Evolutionary conservation across 2,888 invertebrate genomes (phyloP), one percentile per base, ranked within the genome.

Genomic region (Athalia circularis): DNA sequence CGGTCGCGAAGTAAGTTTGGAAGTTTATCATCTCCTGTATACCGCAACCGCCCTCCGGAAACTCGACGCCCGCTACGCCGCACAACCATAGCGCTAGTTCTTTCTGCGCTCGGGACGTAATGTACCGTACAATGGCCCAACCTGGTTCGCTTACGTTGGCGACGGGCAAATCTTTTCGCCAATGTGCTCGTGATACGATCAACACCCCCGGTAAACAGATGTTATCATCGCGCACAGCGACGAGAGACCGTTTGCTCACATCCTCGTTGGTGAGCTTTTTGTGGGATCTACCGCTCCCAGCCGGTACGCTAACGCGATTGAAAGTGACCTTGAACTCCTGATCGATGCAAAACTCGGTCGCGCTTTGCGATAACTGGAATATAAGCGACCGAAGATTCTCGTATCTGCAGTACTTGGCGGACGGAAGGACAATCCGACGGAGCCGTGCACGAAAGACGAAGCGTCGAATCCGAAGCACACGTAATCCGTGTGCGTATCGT

Each of bases 21-120:
- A 79, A 79, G 11, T 29, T 47, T 5, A 43, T 9, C 6, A 77
- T 64, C 11, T 79, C 67, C 8, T 4, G 3, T 6, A 77, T 9
- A 13, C 64, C 64, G 5, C 64, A 64, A 8, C 64, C 45, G 11
- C 11, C 5, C 29, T 11, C 43, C 4, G 64, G 64, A 8, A 64
- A 43, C 9, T 64, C 64, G n/a, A 64, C 64, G 5, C 64, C 45
- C 3, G 64, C 64, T 5, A 5, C 4, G 8, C 29, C 43, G 11
- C 11, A n/a, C 45, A 64, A 45, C 45, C 45, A 5, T 45, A 3
- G 45, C 11, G 45, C 64, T 29, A 5, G 43, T 64, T 64, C 64
- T 29, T 45, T 29, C 45, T 64, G 64, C 8, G n/a, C 3, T 29
- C 45, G 29, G 8, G 64, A 64, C 6, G n/a, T n/a, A n/a, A n/a